Percentiles rank a stretch among this genome's conserved stretches.
Evolutionary conservation across 2,113 vertebrate genomes (phyloP).

Genomic region (Capreolus pygargus): DNA sequence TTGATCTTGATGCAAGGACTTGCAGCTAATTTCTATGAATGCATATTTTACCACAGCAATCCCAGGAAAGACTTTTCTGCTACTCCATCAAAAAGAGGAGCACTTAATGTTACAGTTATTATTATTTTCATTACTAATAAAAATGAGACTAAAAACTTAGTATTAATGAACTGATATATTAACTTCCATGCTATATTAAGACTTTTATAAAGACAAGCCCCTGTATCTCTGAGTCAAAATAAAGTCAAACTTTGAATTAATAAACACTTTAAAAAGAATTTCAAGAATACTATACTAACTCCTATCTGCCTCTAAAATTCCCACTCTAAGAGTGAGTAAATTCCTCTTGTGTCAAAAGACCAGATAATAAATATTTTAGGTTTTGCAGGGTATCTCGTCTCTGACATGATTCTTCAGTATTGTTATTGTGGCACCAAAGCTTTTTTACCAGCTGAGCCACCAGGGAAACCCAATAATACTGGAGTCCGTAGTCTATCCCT

Average conservation of each 20-base stretch:
- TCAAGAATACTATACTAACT: neutral
- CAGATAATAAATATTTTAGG: neutral
- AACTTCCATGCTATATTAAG: neutral
- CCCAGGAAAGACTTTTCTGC: neutral
- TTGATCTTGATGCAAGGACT: neutral
- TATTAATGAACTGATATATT: neutral
- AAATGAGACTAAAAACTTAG: neutral
- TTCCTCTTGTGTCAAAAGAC: neutral
- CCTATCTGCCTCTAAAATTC: neutral
- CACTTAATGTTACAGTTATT: neutral
- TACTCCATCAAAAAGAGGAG: neutral
- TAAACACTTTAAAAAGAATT: neutral
- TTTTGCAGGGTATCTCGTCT: neutral
- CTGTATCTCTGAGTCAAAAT: neutral
- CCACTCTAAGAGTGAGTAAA: neutral
- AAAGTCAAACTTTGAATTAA: conserved; percentile 20
- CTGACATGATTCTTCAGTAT: neutral
- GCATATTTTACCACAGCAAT: neutral
- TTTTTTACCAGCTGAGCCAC: neutral
- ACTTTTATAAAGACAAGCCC: neutral
- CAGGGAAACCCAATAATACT: neutral
- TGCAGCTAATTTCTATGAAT: neutral
- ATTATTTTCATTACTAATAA: conserved; percentile 20
- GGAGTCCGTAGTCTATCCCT: neutral
- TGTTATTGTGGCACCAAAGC: neutral